phyloP scores from a whole-genome alignment of 2,113 vertebrate species.

The Nymphicus hollandicus region DNA sequence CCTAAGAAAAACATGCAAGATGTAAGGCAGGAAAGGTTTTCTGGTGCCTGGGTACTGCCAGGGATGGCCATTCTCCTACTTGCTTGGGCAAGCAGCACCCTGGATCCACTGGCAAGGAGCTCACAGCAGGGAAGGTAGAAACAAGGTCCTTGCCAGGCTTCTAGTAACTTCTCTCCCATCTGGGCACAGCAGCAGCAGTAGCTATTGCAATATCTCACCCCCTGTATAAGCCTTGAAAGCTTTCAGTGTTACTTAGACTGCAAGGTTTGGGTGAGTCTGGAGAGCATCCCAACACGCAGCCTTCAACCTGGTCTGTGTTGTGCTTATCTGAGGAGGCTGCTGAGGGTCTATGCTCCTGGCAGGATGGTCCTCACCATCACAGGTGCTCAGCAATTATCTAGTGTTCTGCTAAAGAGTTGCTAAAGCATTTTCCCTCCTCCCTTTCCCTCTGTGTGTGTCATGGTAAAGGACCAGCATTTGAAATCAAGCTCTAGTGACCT shows the following conservation, averaged over 20 bases:
- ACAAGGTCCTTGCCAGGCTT: not conserved
- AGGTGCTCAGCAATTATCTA: not conserved
- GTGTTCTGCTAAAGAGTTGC: not conserved
- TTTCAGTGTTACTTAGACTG: not conserved
- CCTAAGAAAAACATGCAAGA: not conserved
- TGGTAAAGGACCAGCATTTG: not conserved
- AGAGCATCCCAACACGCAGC: not conserved
- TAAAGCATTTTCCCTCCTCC: not conserved
- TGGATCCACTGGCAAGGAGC: not conserved
- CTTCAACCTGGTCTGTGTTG: not conserved
- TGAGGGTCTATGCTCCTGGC: not conserved
- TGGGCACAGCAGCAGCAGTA: not conserved
- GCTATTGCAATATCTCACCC: not conserved
- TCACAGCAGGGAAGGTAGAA: not conserved
- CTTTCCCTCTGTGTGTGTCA: not conserved
- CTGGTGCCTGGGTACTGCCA: not conserved
- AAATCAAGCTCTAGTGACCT: not conserved
- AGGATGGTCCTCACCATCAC: not conserved
- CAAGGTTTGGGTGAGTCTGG: not conserved
- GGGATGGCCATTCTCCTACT: not conserved
- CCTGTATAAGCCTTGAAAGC: not conserved
- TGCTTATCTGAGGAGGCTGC: not conserved
- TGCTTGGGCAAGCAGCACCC: not conserved
- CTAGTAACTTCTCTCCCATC: not conserved
- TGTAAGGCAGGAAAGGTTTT: not conserved